Evolutionary conservation across 2,888 invertebrate species (phyloP).

Genomic region (Dorcus hopei): DNA sequence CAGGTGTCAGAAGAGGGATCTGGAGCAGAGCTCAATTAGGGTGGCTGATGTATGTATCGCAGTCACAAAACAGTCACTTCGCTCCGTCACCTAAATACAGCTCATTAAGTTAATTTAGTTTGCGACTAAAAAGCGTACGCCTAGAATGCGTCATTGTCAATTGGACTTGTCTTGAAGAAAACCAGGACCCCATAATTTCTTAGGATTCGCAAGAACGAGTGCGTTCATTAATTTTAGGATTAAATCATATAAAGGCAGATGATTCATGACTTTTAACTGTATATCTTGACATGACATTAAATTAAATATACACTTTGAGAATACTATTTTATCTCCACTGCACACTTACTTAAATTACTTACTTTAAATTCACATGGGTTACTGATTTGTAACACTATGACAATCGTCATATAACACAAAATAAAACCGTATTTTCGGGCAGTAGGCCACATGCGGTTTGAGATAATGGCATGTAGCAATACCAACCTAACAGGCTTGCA

Average conservation of each 20-base stretch:
- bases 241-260: background rate
- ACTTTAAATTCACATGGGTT: too few relatives aligned
- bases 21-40: constrained; percentile 41
- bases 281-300: too few relatives aligned
- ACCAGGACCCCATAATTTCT: constrained; percentile 8
- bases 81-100: constrained; percentile 43
- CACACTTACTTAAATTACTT: too few relatives aligned
- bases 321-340: too few relatives aligned
- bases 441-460: constrained; percentile 35
- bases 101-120: constrained; percentile 37
- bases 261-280: too few relatives aligned
- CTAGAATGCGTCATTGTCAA: constrained; percentile 34
- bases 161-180: constrained; percentile 29
- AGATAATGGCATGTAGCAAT: constrained; percentile 38
- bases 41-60: constrained; percentile 41
- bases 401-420: too few relatives aligned
- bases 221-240: background rate
- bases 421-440: constrained; percentile 20
- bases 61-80: constrained; percentile 40
- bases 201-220: background rate
- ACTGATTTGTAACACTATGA: too few relatives aligned
- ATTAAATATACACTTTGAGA: too few relatives aligned
- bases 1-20: constrained; percentile 42
- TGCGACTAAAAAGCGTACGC: constrained; percentile 27
- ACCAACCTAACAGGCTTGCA: constrained; percentile 38